Evolutionary conservation across 2,113 vertebrate genomes (phyloP).

Genomic region (Prinia subflava): DNA sequence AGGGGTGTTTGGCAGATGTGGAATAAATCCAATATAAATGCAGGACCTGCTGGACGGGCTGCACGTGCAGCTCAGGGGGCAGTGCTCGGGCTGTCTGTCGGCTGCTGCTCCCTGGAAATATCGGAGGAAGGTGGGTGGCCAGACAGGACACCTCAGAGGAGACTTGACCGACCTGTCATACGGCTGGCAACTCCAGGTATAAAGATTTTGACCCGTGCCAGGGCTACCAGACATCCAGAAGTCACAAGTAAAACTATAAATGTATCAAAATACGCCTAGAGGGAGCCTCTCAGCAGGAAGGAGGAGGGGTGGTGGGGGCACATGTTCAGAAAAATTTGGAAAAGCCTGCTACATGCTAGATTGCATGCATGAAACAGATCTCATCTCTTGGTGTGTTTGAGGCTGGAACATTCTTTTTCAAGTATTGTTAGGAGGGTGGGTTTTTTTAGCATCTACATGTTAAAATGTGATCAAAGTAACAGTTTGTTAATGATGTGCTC

Average conservation of each 20-base stretch:
- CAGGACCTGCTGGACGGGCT: not conserved
- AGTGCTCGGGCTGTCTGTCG: not conserved
- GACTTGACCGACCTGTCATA: rapidly evolving
- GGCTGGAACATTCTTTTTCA: constrained; percentile 20
- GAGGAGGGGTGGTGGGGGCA: rapidly evolving
- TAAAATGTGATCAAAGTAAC: constrained; percentile 38
- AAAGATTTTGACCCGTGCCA: not conserved
- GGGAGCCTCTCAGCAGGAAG: not conserved
- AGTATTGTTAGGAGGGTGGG: not conserved
- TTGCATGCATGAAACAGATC: not conserved
- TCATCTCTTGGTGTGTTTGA: constrained; percentile 14
- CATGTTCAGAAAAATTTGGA: not conserved
- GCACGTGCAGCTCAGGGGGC: not conserved
- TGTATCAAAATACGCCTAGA: not conserved
- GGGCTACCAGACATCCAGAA: not conserved
- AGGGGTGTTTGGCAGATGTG: constrained; percentile 23
- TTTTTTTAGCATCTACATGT: constrained; percentile 18
- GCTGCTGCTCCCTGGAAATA: not conserved
- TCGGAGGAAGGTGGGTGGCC: not conserved
- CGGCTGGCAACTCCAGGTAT: not conserved
- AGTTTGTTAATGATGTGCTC: constrained; percentile 44
- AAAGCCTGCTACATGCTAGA: not conserved
- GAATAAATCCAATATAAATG: constrained; percentile 38
- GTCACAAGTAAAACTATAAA: not conserved
- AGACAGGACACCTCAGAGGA: not conserved